A percentile compares a stretch with the other conserved stretches of the same genome.
phyloP scores from a whole-genome alignment of 2,797 vertebrate genomes.

The Bovichtus diacanthus region DNA sequence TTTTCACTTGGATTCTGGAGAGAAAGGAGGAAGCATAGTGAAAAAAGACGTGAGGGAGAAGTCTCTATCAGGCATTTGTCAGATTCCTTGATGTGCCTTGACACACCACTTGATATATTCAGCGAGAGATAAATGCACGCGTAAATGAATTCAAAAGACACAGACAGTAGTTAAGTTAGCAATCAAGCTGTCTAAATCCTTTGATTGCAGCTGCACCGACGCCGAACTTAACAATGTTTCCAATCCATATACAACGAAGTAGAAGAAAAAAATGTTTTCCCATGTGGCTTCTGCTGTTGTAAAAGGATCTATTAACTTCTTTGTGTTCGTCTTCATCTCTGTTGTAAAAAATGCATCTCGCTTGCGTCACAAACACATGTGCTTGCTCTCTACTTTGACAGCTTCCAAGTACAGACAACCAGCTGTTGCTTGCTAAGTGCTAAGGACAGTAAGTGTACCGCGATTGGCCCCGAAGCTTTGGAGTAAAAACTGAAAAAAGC shows the following conservation, averaged over 20 bases:
- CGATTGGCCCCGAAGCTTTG: conserved; percentile 34
- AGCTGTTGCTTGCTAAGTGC: conserved; percentile 52
- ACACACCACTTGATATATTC: conserved; percentile 1
- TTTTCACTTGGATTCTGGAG: conserved; percentile 87
- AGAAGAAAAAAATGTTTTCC: neutral
- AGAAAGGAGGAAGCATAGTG: neutral
- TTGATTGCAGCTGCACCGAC: conserved; percentile 1
- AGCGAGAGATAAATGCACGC: neutral
- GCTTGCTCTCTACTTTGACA: conserved; percentile 16
- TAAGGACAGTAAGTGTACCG: conserved; percentile 27
- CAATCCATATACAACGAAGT: neutral
- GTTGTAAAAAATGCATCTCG: neutral
- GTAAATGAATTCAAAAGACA: conserved; percentile 1
- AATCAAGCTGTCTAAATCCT: neutral
- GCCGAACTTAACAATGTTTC: neutral
- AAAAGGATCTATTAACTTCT: conserved; percentile 1
- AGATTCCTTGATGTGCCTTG: neutral
- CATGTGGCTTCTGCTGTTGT: neutral
- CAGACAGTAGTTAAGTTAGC: neutral
- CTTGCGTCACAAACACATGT: conserved; percentile 20
- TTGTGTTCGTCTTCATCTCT: conserved; percentile 20
- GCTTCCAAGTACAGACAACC: conserved; percentile 44
- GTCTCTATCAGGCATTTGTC: neutral
- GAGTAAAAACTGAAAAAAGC: conserved; percentile 35
- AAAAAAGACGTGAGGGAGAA: neutral